phyloP scores from a whole-genome alignment of 1,140 invertebrate genomes.

The Dreissena rostriformis region DNA sequence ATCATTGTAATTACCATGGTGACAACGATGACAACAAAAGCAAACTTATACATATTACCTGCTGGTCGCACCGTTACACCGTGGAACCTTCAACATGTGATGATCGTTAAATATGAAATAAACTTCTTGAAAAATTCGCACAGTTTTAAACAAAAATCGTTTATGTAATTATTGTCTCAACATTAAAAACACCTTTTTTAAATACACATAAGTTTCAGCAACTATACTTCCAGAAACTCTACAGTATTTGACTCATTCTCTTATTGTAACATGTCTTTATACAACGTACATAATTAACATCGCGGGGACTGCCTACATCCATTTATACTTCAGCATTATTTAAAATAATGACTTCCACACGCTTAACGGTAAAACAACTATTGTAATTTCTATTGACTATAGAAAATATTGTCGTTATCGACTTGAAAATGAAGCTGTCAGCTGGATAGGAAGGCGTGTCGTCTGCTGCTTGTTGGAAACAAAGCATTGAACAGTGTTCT shows the following conservation, averaged over 20 bases:
- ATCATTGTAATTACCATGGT: neutral
- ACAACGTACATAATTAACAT: slow-evolving; percentile 3
- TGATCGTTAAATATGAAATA: neutral
- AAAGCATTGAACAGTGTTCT: slow-evolving; percentile 12
- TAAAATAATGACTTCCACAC: slow-evolving; percentile 52
- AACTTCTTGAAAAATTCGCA: too few relatives aligned
- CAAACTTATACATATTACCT: neutral
- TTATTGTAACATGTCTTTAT: neutral
- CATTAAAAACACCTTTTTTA: too few relatives aligned
- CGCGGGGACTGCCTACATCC: slow-evolving; percentile 13
- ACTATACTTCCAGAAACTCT: too few relatives aligned
- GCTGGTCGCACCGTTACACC: slow-evolving; percentile 4
- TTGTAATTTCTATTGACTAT: slow-evolving; percentile 33
- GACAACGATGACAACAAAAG: neutral
- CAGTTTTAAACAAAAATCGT: too few relatives aligned
- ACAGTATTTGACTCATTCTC: too few relatives aligned
- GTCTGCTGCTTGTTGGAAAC: slow-evolving; percentile 23
- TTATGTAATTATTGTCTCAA: too few relatives aligned
- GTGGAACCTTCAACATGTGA: slow-evolving; percentile 44
- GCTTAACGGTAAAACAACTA: slow-evolving; percentile 52
- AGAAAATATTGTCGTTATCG: slow-evolving; percentile 53
- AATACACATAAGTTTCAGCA: too few relatives aligned
- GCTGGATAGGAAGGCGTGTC: slow-evolving; percentile 33
- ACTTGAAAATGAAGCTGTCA: slow-evolving; percentile 47
- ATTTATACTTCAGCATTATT: slow-evolving; percentile 28